Base-by-base conservation (phyloP, 2,113 vertebrate genomes). In the Deroptyus accipitrinus region DNA sequence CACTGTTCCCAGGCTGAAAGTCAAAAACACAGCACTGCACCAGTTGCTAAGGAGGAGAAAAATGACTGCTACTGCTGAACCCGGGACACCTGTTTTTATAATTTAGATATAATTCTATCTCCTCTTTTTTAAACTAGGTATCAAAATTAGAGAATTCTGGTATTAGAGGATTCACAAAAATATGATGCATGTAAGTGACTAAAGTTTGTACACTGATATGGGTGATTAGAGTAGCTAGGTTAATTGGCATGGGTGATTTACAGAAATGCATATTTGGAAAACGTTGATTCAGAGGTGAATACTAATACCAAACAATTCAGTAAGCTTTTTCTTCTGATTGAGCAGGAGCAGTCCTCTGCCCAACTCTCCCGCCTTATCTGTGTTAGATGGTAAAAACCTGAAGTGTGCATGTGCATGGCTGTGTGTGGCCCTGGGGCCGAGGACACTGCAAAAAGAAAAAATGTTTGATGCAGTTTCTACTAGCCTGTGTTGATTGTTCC, bases 321-420 rank as follows among this genome's bases (percentile, higher is more conserved):
- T 25, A 72, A 75, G 7, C 2, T 57, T 76, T 75, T 88, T 48
- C 8, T 77, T 55, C 46, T 68, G 22, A 2, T 3, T 55, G 13
- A 70, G 44, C 37, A 61, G 28, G 15, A 84, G 54, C 31, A 24
- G 39, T 18, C 19, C 13, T 64, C 16, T 51, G 24, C 25, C 7
- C 11, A 41, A 10, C 13, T 70, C 17, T 62, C 14, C 13, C 15
- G 37, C 5, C 37, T 72, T 84, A n/a, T 9, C 46, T 72, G 51
- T 42, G 8, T 66, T 62, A 61, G 81, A 55, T 14, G 31, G 8
- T 74, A 17, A 79, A 88, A 94, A 59, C 25, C 5, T 77, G 41
- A 27, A 76, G n/a, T 46, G 22, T 63, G 17, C 17, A 8, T 30
- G 7, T 87, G 3, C 0, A 0, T 7, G 9, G 0, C 1, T 22